Base-by-base conservation (phyloP, 2,113 vertebrate species). In the Vimba vimba region DNA sequence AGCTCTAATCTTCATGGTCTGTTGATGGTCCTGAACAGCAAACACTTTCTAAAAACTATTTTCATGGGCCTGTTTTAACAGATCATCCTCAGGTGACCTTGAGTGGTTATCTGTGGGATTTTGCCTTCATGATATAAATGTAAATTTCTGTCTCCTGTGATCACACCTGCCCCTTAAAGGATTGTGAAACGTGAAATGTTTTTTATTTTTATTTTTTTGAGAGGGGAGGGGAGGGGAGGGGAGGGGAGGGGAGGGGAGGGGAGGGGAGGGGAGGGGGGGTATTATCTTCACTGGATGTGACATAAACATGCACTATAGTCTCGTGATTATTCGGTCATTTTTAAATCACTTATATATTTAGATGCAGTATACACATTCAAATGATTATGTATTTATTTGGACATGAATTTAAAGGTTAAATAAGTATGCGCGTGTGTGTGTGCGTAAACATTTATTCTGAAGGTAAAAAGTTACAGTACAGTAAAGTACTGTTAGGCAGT, bases 1-100 rank as follows among this genome's bases (percentile, higher is more conserved):
- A 73, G 36, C 78, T 80, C 19, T 80, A 45, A 80, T 86, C 52
- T 80, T 47, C 69, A 79, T 74, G 66, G 52, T 66, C 50, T 86
- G 78, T 43, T 80, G 77, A 59, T 80, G 77, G 66, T 80, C 84
- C 76, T 43, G 52, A 45, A 79, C 62, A 69, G 45, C 43, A 82
- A 68, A 82, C 78, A 80, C 13, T 68, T 33, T 82, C 79, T 50
- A 52, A 52, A 82, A 68, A 68, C 59, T 30, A 55, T 55, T 77
- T 77, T 33, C 75, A 77, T 55, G 47, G 47, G 45, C 47, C 50
- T 77, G 75, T 55, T 77, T 77, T 55, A 77, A 77, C 47, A 55
- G 47, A 55, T 55, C 27, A 55, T 52, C 75, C 27, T 55, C 75
- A 77, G 27, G 15, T 77, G 75, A 77, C 45, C 47, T 77, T 77